Conservation (phyloP, 2,888 invertebrate genomes). For the Nomada lathburiana region DNA sequence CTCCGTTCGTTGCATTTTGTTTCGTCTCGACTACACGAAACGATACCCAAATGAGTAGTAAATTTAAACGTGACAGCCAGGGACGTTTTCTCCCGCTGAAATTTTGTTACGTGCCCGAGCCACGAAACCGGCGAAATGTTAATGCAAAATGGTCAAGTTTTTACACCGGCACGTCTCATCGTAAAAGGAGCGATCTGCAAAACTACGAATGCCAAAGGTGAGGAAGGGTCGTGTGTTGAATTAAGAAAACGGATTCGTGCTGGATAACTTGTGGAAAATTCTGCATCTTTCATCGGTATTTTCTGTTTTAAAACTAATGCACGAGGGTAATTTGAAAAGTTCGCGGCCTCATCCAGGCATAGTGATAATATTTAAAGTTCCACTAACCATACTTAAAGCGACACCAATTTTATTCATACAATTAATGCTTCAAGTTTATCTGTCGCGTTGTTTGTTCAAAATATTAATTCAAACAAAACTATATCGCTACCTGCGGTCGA, state of each 20-base stretch:
- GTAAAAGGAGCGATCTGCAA: conserved; percentile 6
- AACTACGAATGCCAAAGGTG: neutral
- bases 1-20: conserved; percentile 36
- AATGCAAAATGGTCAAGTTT: conserved; percentile 24
- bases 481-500: too few relatives aligned
- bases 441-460: too few relatives aligned
- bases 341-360: too few relatives aligned
- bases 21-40: conserved; percentile 16
- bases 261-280: neutral
- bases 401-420: too few relatives aligned
- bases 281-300: neutral
- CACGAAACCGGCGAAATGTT: conserved; percentile 29
- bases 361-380: too few relatives aligned
- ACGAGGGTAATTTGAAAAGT: too few relatives aligned
- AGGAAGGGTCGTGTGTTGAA: neutral
- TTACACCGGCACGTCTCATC: neutral
- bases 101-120: conserved; percentile 30
- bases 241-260: neutral
- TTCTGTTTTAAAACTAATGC: too few relatives aligned
- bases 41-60: conserved; percentile 54
- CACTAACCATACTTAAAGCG: too few relatives aligned
- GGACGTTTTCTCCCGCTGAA: conserved; percentile 30
- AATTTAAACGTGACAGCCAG: conserved; percentile 44
- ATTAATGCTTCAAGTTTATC: too few relatives aligned
- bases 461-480: too few relatives aligned